Evolutionary conservation across 2,797 vertebrate genomes (phyloP).

Genomic region (Lithobates pipiens): DNA sequence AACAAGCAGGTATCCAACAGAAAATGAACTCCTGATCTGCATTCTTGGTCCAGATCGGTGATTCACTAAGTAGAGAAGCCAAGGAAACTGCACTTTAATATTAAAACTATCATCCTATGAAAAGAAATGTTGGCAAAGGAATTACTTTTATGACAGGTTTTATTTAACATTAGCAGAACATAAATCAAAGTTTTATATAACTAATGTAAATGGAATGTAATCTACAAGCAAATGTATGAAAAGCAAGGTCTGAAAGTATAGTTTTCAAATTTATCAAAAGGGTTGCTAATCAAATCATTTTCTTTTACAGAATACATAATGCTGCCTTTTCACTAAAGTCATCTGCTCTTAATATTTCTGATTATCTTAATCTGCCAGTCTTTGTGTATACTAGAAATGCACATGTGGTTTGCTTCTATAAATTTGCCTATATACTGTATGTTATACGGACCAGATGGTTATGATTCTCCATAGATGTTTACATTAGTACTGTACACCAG

Average conservation of each 20-base stretch:
- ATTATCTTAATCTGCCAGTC: conserved; percentile 18
- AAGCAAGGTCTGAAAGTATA: conserved; percentile 10
- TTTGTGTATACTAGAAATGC: conserved; percentile 10
- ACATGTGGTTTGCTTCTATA: neutral
- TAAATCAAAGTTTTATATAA: neutral
- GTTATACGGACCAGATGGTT: conserved; percentile 1
- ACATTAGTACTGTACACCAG: conserved; percentile 18
- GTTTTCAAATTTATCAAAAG: neutral
- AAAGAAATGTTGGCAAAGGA: too few species aligned
- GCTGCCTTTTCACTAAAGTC: neutral
- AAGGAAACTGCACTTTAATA: too few species aligned
- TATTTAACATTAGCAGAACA: conserved; percentile 3
- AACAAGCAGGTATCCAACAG: too few species aligned
- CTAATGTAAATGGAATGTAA: conserved; percentile 23
- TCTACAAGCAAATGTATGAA: neutral
- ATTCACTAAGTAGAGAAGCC: neutral
- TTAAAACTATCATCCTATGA: too few species aligned
- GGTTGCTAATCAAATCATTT: conserved; percentile 38
- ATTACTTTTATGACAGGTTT: neutral
- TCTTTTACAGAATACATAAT: conserved; percentile 28
- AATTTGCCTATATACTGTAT: conserved; percentile 4
- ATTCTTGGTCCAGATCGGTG: conserved; percentile 9
- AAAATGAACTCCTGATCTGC: too few species aligned
- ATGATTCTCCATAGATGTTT: conserved; percentile 28
- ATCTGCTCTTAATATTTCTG: conserved; percentile 49